Conservation (phyloP, 2,888 invertebrate genomes). For the Teinopalpus imperialis region DNA sequence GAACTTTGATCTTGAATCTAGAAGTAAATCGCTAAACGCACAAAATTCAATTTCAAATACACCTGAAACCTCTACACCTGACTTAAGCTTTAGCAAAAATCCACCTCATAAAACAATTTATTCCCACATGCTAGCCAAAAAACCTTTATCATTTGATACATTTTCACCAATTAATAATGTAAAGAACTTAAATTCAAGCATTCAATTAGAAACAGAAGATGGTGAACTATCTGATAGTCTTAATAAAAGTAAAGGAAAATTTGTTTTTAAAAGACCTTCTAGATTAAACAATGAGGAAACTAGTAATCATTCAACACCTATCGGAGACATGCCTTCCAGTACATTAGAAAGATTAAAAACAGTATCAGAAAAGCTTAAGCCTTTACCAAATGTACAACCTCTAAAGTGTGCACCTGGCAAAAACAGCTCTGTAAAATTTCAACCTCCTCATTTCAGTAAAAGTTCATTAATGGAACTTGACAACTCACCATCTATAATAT, state of each 20-base stretch:
- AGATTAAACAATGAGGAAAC: conserved; percentile 43
- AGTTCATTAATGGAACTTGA: conserved; percentile 43
- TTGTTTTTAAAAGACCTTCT: conserved; percentile 70
- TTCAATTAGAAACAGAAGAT: conserved; percentile 41
- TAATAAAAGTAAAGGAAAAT: conserved; percentile 62
- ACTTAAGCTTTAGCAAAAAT: conserved; percentile 41
- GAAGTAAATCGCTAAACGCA: conserved; percentile 33
- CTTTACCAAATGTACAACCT: conserved; percentile 45
- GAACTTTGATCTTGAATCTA: conserved; percentile 49
- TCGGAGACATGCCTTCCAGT: conserved; percentile 52
- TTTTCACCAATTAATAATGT: conserved; percentile 47
- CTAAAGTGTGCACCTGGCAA: conserved; percentile 44
- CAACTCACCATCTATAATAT: conserved; percentile 47
- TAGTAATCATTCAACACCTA: conserved; percentile 40
- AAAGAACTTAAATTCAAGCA: conserved; percentile 39
- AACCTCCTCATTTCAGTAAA: conserved; percentile 58
- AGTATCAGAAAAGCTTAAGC: conserved; percentile 61
- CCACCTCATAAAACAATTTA: conserved; percentile 49
- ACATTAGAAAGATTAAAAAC: conserved; percentile 62
- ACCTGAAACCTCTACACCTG: conserved; percentile 54
- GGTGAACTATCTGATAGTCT: conserved; percentile 39
- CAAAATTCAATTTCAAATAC: conserved; percentile 23
- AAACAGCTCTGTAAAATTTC: conserved; percentile 68
- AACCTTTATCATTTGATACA: conserved; percentile 52
- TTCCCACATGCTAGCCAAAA: conserved; percentile 48